Evolutionary conservation across 2,113 vertebrate genomes (phyloP).

Genomic region (Atrichornis clamosus): DNA sequence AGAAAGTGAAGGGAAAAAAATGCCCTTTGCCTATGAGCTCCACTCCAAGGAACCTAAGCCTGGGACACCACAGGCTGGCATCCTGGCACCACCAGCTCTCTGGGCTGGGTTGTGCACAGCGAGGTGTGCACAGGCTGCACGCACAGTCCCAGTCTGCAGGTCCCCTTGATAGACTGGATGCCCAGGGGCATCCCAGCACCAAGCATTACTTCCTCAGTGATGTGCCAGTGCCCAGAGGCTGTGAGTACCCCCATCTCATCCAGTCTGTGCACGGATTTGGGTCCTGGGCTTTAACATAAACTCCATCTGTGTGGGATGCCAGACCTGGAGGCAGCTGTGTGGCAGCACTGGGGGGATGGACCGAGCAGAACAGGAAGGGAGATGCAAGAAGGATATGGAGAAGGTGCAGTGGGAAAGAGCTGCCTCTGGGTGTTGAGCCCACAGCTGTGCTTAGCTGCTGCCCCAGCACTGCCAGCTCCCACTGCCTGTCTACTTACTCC

Average conservation of each 20-base stretch:
- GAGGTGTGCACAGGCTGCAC: not conserved
- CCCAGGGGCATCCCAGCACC: not conserved
- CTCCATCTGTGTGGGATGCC: fast-evolving
- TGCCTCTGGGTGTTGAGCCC: not conserved
- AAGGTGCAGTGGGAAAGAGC: not conserved
- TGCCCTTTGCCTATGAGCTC: not conserved
- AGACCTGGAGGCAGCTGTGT: not conserved
- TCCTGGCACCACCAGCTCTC: not conserved
- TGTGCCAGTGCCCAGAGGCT: not conserved
- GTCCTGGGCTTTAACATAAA: not conserved
- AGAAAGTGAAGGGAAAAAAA: not conserved
- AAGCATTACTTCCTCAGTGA: not conserved
- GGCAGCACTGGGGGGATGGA: not conserved
- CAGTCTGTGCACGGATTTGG: not conserved
- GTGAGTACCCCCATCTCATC: not conserved
- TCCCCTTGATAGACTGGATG: not conserved
- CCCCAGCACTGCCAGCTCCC: not conserved
- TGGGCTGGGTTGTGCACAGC: not conserved
- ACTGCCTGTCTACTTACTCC: conserved; percentile 82
- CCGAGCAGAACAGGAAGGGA: not conserved
- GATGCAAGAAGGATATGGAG: not conserved
- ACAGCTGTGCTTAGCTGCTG: fast-evolving
- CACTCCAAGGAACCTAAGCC: fast-evolving
- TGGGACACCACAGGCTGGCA: fast-evolving
- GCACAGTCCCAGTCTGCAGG: not conserved